Conservation (phyloP, 2,888 invertebrate genomes). For the Carabus problematicus region DNA sequence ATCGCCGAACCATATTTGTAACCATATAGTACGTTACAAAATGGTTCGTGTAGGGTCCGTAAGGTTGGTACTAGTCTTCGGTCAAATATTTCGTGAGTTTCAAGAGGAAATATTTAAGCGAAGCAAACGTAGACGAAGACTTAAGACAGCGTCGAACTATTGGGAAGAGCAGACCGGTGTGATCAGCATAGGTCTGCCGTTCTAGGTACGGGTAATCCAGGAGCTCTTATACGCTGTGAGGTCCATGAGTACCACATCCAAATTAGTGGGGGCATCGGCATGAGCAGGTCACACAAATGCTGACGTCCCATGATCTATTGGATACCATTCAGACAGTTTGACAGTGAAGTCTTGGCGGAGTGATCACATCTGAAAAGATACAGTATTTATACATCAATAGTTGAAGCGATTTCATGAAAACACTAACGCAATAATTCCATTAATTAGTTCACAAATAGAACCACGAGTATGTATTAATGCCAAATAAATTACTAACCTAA, state of each 20-base stretch:
- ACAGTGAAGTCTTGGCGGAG: conserved; percentile 21
- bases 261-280: conserved; percentile 23
- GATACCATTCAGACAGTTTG: conserved; percentile 12
- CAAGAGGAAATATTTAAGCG: background rate
- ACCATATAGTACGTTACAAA: conserved; percentile 5
- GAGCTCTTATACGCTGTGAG: conserved; percentile 20
- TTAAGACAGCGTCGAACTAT: conserved; percentile 13
- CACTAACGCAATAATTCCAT: no score
- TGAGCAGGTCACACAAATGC: conserved; percentile 37
- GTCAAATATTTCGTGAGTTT: conserved; percentile 2
- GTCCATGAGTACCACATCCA: conserved; percentile 22
- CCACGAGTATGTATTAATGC: no score
- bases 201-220: conserved; percentile 18
- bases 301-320: conserved; percentile 24
- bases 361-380: background rate
- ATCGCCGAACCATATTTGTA: conserved; percentile 10
- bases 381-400: no score
- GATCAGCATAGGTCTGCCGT: conserved; percentile 23
- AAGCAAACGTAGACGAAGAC: background rate
- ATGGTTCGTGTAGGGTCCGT: conserved; percentile 14
- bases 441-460: no score
- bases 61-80: background rate
- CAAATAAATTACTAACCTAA: no score
- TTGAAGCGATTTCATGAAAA: no score
- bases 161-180: conserved; percentile 19